Evolutionary conservation across 2,888 invertebrate genomes (phyloP), one percentile per base, ranked within the genome.

Genomic region (Dermolepida albohirtum): DNA sequence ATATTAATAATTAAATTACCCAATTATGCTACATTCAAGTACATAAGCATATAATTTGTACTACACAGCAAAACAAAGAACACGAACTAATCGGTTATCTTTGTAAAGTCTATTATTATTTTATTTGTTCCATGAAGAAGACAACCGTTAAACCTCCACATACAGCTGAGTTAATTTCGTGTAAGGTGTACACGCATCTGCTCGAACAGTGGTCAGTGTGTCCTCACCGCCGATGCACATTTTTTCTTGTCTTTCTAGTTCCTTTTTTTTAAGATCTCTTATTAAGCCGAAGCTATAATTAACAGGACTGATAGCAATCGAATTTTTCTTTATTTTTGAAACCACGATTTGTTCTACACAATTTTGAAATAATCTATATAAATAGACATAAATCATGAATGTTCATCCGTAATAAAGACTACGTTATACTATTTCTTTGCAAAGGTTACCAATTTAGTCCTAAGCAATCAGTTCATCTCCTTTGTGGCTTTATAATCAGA

Each of bases 131-230:
- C 47, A 49, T 27, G 49, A 57, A 55, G 40, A 34, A 55, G 40
- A 34, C 29, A 54, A 57, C 66, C 54, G 66, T 66, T 66, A 55
- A 52, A n/a, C 27, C 50, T 17, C 39, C 47, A 57, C 44, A 39
- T 66, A 66, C 55, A 66, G 47, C 54, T 55, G 55, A 47, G 57
- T 49, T 44, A 55, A 55, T 55, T 55, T 66, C 16, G 49, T 51
- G 57, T 57, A 57, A 57, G 55, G 66, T 66, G 57, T 40, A 41
- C 55, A 57, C 54, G 41, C 66, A 66, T 66, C 66, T 66, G 66
- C 66, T 57, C 49, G 47, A 41, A 55, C 55, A 47, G 44, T 47
- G 66, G 55, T 55, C 66, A 50, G 50, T 57, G 27, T 59, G 44
- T 59, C 59, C 27, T 16, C 54, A 40, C 40, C 17, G 40, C 40